Base-by-base conservation (phyloP, 2,888 invertebrate genomes). In the Neocrepidodera transversa region DNA sequence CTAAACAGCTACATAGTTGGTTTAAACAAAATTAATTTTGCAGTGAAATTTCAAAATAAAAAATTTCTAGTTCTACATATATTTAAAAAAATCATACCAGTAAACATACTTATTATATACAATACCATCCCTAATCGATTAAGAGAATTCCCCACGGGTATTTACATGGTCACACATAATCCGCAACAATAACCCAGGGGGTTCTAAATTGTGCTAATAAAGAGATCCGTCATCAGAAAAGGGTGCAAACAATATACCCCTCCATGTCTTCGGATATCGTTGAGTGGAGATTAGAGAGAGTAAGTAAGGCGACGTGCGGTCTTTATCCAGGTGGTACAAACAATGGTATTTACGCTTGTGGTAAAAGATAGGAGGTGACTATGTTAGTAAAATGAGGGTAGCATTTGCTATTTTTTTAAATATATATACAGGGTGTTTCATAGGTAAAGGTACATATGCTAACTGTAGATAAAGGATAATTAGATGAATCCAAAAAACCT, bases 121-220 rank as follows among this genome's bases (percentile, higher is more conserved):
- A 23, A 23, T 23, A 28, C 28, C 10, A 28, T 10, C 32, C 32
- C 32, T 32, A 32, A 32, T 32, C 11, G 32, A 32, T 10, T 16
- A 10, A 13, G 3, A 17, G 16, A 20, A 18, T 53, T 58, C 48
- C 58, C 42, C 58, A 17, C 42, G 47, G 58, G 38, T 52, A 52
- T 59, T 55, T 50, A 58, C 48, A 42, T 51, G 48, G 51, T 55
- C 55, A 47, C 49, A 49, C 58, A 40, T 60, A 60, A 60, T 60
- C 60, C 47, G 43, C 17, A 18, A 16, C 35, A 60, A 60, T 60
- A 55, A 55, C 55, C 42, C 32, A 26, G 42, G 60, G 60, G 60
- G 23, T 45, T 43, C 11, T 49, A 50, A 51, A 55, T 55, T 50
- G 38, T 32, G 11, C 55, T 51, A 55, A 60, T 59, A 60, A 55